Base-by-base conservation (phyloP, 2,113 vertebrate genomes). In the Phodopus roborovskii region DNA sequence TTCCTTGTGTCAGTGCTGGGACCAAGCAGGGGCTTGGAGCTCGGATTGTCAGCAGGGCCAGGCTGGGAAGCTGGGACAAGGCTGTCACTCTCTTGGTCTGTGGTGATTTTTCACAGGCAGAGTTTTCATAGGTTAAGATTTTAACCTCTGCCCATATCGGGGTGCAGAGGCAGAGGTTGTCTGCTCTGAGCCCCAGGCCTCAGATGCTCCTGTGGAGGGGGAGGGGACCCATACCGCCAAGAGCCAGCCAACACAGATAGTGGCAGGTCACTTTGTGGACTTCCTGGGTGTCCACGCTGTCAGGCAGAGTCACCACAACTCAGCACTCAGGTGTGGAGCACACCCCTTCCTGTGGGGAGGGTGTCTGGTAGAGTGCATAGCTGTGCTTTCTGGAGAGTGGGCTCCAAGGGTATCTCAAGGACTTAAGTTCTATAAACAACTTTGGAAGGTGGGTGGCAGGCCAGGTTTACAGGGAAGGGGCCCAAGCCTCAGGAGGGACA, bases 311-410 rank as follows among this genome's bases (percentile, higher is more conserved):
- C 22, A 5, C 71, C 30, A 4, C 39, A 70, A 33, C 60, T 5
- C 16, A 8, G 66, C 30, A 50, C 45, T 50, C 26, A 36, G 48
- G 28, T 39, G 26, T 15, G 19, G 20, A 15, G 19, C 22, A 7
- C 19, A 9, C 19, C 7, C 26, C 56, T 82, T 33, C 73, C 2
- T 53, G 5, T 15, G 3, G 7, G 0, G 20, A 36, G 48, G 30
- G 30, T 1, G 36, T 30, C 26, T 3, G 48, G 13, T 0, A 79
- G 56, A 62, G 42, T 4, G 2, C 48, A 16, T 0, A 28, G 2
- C 8, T 20, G 13, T 10, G 33, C 30, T 50, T 36, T 42, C 75
- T 45, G 39, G 15, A 68, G 26, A 30, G 19, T 0, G 0, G 77
- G 53, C 22, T 4, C 68, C 15, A 16, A 22, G 17, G 33, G 36